Conservation (phyloP, 1,140 invertebrate genomes). For the Lepidurus couesii region DNA sequence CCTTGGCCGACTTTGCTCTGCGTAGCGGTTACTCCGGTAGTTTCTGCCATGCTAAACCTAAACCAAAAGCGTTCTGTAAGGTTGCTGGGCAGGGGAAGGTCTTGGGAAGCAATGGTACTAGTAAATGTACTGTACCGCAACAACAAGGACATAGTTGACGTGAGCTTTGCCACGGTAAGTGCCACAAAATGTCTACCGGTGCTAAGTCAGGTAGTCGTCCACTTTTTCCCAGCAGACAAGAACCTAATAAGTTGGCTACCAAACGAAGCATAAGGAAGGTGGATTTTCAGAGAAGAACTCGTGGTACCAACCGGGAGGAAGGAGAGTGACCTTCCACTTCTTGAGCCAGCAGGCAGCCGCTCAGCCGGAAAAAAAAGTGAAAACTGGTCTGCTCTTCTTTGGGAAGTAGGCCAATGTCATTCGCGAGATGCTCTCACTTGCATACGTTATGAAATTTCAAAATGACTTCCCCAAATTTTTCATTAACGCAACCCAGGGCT, state of each 20-base stretch:
- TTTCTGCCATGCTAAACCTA: background rate
- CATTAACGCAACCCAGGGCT: background rate
- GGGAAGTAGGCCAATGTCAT: slow-evolving; percentile 9
- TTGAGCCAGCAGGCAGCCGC: background rate
- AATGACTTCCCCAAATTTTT: background rate
- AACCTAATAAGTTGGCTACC: background rate
- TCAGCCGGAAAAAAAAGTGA: slow-evolving; percentile 20
- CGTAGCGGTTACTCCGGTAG: background rate
- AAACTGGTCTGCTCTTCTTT: slow-evolving; percentile 1
- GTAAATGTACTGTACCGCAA: background rate
- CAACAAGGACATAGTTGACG: background rate
- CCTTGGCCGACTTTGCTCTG: background rate
- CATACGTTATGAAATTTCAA: background rate
- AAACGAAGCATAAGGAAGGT: background rate
- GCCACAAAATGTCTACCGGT: background rate
- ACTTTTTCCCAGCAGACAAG: background rate
- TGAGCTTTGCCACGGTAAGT: background rate
- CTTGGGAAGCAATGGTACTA: background rate
- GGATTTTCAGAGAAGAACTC: background rate
- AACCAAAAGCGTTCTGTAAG: background rate
- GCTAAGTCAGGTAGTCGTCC: background rate
- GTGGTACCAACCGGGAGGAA: background rate
- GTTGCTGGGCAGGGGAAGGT: background rate
- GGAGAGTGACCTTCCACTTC: background rate
- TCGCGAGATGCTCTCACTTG: background rate